Evolutionary conservation across 1,140 invertebrate genomes (phyloP), one percentile per base, ranked within the genome.

Genomic region (Gerris buenoi): DNA sequence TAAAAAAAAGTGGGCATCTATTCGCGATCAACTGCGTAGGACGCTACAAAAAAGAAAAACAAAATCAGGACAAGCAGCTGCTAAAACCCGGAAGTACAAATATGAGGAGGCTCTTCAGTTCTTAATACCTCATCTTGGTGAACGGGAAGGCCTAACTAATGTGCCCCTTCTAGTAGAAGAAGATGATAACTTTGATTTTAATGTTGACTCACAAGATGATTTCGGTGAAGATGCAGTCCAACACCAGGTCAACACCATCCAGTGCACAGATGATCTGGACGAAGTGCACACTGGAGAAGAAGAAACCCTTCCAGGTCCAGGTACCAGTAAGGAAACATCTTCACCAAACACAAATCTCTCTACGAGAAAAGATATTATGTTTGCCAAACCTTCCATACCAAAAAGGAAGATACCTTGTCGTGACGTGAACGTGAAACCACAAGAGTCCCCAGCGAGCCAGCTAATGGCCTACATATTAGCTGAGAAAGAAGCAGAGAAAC

Each of bases 331-430:
- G 22, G n/a, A n/a, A n/a, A n/a, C n/a, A n/a, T n/a, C n/a, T n/a
- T n/a, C n/a, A n/a, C n/a, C n/a, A n/a, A n/a, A n/a, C n/a, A n/a
- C n/a, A n/a, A n/a, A n/a, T n/a, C n/a, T n/a, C n/a, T n/a, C n/a
- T n/a, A n/a, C n/a, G 14, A 25, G 2, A 66, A 26, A 56, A n/a
- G n/a, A n/a, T n/a, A n/a, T n/a, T n/a, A n/a, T n/a, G n/a, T n/a
- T n/a, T n/a, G 5, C 62, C 56, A 1, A 15, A 26, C 57, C n/a
- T 33, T 3, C 64, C 57, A 56, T 23, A 25, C 64, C 23, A 25
- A 68, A 68, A 66, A 66, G 67, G 63, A 68, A 68, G 64, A 33
- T 57, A n/a, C n/a, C n/a, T n/a, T n/a, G n/a, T n/a, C n/a, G n/a
- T n/a, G n/a, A n/a, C n/a, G n/a, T n/a, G 10, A 18, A 33, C 27